Evolutionary conservation across 1,140 invertebrate genomes (phyloP).

Genomic region (Leptopilina boulardi): DNA sequence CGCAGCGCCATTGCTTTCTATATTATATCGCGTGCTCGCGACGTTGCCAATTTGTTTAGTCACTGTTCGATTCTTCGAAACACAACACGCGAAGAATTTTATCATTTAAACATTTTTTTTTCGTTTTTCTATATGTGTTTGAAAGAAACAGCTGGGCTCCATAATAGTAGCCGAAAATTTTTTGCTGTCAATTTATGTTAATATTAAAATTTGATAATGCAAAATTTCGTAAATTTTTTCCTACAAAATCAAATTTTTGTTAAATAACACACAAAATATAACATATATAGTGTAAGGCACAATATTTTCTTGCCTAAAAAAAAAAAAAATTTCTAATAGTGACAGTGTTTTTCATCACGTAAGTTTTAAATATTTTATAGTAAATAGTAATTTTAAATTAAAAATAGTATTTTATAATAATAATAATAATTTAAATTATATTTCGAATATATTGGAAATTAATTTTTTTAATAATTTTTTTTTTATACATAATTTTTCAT

Average conservation of each 20-base stretch:
- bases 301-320: background rate
- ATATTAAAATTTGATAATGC: background rate
- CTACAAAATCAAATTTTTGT: constrained; percentile 57
- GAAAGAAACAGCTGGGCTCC: background rate
- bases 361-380: too few relatives aligned
- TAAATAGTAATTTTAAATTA: too few relatives aligned
- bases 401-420: too few relatives aligned
- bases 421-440: too few relatives aligned
- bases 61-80: background rate
- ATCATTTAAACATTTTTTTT: background rate
- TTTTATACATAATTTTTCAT: too few relatives aligned
- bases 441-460: too few relatives aligned
- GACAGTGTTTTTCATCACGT: background rate
- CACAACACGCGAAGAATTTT: background rate
- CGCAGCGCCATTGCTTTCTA: constrained; percentile 2
- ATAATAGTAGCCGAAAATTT: background rate
- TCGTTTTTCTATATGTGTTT: background rate
- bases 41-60: background rate
- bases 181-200: background rate
- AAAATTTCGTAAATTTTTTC: background rate
- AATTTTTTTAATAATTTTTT: too few relatives aligned
- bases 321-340: background rate
- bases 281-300: background rate
- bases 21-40: background rate
- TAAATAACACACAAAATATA: constrained; percentile 64